A percentile compares a stretch with the other conserved stretches of the same genome.
Conservation (phyloP, 2,888 invertebrate species). For the Acheta domesticus region DNA sequence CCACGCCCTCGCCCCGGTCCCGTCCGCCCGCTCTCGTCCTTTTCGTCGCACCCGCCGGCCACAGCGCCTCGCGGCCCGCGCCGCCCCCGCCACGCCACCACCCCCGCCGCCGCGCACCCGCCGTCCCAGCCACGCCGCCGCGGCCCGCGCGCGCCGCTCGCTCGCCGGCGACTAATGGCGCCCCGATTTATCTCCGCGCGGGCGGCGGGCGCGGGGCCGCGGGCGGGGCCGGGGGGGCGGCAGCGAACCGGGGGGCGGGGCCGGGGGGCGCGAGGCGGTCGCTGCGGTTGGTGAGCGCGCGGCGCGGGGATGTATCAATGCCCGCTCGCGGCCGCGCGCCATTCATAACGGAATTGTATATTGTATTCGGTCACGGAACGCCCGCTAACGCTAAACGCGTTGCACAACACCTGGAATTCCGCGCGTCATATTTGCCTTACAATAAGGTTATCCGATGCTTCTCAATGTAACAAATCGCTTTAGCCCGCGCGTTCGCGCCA, state of each 20-base stretch:
- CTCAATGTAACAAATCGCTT: slow-evolving; percentile 18
- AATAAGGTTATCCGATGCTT: neutral
- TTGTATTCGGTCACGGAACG: neutral
- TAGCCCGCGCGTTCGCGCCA: neutral
- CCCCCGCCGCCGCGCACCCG: too few species aligned
- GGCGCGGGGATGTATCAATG: neutral
- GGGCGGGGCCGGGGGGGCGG: neutral
- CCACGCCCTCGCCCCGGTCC: too few species aligned
- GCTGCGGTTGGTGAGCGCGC: neutral
- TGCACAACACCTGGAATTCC: neutral
- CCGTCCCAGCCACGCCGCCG: neutral
- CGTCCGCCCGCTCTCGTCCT: too few species aligned
- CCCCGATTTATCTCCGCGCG: neutral
- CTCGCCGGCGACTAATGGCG: neutral
- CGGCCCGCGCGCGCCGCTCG: neutral
- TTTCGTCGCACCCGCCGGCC: too few species aligned
- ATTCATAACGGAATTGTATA: neutral
- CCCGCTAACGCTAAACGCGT: neutral
- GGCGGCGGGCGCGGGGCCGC: neutral
- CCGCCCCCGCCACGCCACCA: too few species aligned
- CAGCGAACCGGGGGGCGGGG: neutral
- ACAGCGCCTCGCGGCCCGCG: too few species aligned
- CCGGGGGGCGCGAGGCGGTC: neutral
- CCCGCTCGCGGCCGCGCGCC: neutral
- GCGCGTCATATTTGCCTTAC: slow-evolving; percentile 8